These are phyloP conservation scores for Mormyrus lacerda DNA, from an alignment of 2,113 vertebrate species.

Conservation along the genomic window DNA sequence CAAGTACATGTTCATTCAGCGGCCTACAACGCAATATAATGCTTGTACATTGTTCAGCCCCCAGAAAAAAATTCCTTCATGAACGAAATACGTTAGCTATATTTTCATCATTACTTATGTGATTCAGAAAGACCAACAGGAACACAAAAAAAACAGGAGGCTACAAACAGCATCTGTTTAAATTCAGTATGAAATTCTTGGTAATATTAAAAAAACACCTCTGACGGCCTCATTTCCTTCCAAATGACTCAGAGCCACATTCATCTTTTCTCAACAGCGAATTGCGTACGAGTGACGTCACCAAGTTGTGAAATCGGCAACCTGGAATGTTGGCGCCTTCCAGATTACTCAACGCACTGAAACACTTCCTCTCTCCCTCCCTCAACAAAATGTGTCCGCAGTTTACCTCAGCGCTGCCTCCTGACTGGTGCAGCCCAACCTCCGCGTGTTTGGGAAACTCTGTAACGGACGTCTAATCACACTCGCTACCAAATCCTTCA, in stretches of 20 bases:
- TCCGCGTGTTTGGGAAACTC: neutral
- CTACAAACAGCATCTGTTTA: neutral
- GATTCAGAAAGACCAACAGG: neutral
- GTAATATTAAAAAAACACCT: neutral
- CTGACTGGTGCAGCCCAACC: neutral
- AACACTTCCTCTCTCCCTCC: neutral
- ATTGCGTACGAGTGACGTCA: conserved; percentile 1
- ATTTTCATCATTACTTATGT: neutral
- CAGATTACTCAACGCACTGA: conserved; percentile 7
- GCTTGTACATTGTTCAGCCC: neutral
- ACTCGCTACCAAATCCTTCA: neutral
- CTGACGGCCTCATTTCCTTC: neutral
- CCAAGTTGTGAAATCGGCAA: neutral
- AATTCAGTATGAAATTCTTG: neutral
- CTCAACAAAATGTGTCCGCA: neutral
- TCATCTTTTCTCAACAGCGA: neutral
- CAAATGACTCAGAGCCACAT: conserved; percentile 3
- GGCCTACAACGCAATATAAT: neutral
- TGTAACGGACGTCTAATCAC: neutral
- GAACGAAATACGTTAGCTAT: neutral
- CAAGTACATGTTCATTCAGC: neutral
- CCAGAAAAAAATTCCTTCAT: neutral
- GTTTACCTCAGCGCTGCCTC: neutral
- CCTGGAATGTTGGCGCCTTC: neutral
- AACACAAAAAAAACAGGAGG: neutral